phyloP scores from a whole-genome alignment of 2,113 vertebrate genomes.

The Seriola dumerili region DNA sequence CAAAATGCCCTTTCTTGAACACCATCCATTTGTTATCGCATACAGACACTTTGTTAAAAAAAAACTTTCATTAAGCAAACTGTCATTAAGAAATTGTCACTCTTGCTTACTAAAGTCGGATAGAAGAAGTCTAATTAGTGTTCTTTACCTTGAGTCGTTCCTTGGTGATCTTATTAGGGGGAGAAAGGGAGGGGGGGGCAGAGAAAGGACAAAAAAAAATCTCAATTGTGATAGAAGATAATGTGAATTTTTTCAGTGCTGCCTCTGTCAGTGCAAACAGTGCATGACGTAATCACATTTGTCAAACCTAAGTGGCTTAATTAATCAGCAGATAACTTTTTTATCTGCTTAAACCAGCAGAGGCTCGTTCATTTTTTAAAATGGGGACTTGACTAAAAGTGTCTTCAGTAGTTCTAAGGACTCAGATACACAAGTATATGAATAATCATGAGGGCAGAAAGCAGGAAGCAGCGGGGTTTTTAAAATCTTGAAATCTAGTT shows the following conservation, averaged over 20 bases:
- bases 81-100: constrained; percentile 58
- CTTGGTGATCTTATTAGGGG: constrained; percentile 75
- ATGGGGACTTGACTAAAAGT: background rate
- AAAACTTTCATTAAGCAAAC: constrained; percentile 36
- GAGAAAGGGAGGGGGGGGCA: background rate
- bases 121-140: constrained; percentile 56
- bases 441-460: constrained; percentile 5
- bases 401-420: constrained; percentile 4
- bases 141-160: constrained; percentile 79
- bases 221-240: constrained; percentile 58
- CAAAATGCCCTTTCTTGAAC: constrained; percentile 40
- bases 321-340: constrained; percentile 60
- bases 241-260: constrained; percentile 41
- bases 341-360: constrained; percentile 37
- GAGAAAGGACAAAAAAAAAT: constrained; percentile 58
- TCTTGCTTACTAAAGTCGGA: constrained; percentile 22
- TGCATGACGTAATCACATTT: constrained; percentile 42
- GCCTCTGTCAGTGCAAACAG: constrained; percentile 40
- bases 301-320: constrained; percentile 51
- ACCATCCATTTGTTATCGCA: constrained; percentile 44
- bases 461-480: background rate
- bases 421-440: constrained; percentile 6
- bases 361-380: constrained; percentile 16
- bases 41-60: constrained; percentile 14
- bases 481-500: background rate